A percentile compares a stretch with the other conserved stretches of the same genome.
Conservation (phyloP, 1,140 invertebrate genomes). For the Nephila pilipes region DNA sequence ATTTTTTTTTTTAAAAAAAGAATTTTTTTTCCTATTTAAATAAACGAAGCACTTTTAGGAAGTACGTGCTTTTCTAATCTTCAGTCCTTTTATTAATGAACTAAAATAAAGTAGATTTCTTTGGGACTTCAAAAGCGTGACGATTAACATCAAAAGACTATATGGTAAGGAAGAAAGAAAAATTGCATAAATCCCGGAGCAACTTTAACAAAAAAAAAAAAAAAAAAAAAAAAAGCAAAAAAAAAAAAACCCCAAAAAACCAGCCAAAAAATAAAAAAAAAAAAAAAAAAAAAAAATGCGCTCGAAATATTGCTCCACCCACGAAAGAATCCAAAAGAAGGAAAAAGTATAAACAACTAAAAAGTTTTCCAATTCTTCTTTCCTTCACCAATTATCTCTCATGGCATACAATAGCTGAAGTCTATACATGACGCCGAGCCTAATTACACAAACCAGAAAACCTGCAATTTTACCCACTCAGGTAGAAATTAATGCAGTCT, state of each 20-base stretch:
- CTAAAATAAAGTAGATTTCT: background rate
- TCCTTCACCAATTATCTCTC: slow-evolving; percentile 63
- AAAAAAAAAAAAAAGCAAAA: slow-evolving; percentile 14
- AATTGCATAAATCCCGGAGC: background rate
- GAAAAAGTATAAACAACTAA: slow-evolving; percentile 30
- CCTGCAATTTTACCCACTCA: slow-evolving; percentile 73
- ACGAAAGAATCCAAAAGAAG: slow-evolving; percentile 50
- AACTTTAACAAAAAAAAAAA: background rate
- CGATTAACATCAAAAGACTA: background rate
- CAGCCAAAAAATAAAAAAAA: too few relatives aligned
- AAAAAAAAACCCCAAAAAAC: too few relatives aligned
- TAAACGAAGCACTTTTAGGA: background rate
- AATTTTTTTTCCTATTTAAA: too few relatives aligned
- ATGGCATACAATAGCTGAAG: slow-evolving; percentile 56
- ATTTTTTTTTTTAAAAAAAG: too few relatives aligned
- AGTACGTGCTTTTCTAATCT: background rate
- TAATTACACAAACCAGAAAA: slow-evolving; percentile 72
- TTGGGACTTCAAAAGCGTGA: background rate
- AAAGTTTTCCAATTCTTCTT: slow-evolving; percentile 29
- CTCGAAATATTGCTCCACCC: slow-evolving; percentile 56
- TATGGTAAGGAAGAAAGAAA: background rate
- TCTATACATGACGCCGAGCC: slow-evolving; percentile 40
- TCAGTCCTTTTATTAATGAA: background rate
- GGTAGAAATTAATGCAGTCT: slow-evolving; percentile 73
- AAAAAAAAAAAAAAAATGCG: background rate